phyloP scores from a whole-genome alignment of 2,113 vertebrate genomes.

The Centropus unirufus region DNA sequence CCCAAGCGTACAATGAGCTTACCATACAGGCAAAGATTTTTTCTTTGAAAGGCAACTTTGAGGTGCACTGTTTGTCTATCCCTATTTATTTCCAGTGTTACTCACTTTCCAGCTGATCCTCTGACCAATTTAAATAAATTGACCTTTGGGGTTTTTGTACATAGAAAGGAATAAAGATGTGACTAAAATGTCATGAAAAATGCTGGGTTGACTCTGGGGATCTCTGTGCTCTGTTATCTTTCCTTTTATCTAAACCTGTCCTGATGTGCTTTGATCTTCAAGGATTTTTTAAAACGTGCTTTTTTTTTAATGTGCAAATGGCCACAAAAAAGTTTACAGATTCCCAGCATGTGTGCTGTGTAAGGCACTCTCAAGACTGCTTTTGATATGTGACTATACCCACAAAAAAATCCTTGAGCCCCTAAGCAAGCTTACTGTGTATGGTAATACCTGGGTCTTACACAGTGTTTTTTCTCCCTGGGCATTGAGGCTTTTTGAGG shows the following conservation, averaged over 20 bases:
- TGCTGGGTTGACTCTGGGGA: neutral
- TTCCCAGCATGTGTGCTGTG: neutral
- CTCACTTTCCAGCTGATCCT: neutral
- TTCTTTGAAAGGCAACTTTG: neutral
- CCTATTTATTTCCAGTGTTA: neutral
- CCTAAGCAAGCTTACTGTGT: neutral
- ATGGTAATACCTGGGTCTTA: neutral
- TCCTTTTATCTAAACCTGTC: constrained; percentile 50
- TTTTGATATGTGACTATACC: neutral
- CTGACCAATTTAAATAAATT: constrained; percentile 56
- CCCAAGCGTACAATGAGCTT: neutral
- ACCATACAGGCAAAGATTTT: neutral
- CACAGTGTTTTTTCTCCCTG: neutral
- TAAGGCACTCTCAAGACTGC: neutral
- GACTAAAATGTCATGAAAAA: constrained; percentile 44
- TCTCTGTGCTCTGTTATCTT: constrained; percentile 2
- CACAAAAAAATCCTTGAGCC: neutral
- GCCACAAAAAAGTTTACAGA: constrained; percentile 32
- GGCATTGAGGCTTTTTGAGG: neutral
- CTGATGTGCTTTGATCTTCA: constrained; percentile 47
- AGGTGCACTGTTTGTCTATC: neutral
- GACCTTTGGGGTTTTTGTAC: constrained; percentile 47
- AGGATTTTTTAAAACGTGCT: constrained; percentile 1
- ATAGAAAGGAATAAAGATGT: constrained; percentile 25
- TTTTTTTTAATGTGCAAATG: constrained; percentile 32